A percentile compares a stretch with the other conserved stretches of the same genome.
Conservation (phyloP, 1,140 invertebrate species). For the Apis florea region DNA sequence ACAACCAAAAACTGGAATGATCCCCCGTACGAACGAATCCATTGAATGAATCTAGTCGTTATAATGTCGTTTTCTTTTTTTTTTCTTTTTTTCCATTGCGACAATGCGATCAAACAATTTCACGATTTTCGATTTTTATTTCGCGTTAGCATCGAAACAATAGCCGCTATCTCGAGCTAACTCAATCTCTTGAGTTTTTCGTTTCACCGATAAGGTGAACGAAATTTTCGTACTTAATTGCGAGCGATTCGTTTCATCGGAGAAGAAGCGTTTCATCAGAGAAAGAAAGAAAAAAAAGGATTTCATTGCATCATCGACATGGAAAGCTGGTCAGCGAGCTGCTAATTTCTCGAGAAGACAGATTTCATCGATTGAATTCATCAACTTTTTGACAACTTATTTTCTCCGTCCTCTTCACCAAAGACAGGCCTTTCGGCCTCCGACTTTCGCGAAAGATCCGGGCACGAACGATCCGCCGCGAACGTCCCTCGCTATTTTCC, state of each 20-base stretch:
- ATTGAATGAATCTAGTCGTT: constrained; percentile 61
- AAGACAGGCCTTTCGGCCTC: constrained; percentile 38
- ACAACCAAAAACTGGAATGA: constrained; percentile 16
- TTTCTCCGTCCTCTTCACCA: constrained; percentile 70
- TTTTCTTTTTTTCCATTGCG: not conserved
- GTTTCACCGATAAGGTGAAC: not conserved
- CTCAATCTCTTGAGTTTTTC: not conserved
- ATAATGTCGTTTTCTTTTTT: not conserved
- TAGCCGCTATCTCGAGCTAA: not conserved
- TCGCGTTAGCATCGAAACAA: constrained; percentile 29
- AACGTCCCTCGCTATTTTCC: constrained; percentile 68
- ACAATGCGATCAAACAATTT: constrained; percentile 19
- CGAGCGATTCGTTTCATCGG: not conserved
- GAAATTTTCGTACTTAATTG: constrained; percentile 25
- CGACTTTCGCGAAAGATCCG: constrained; percentile 2
- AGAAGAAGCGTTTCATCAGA: not conserved
- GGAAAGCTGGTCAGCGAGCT: not conserved
- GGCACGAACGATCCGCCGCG: constrained; percentile 30
- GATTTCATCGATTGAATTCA: constrained; percentile 47
- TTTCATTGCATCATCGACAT: not conserved
- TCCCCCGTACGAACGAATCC: constrained; percentile 7
- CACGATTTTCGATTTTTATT: constrained; percentile 41
- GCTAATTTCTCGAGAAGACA: not conserved
- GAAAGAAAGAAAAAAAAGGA: not conserved
- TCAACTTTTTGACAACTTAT: constrained; percentile 46